A percentile compares a stretch with the other conserved stretches of the same genome.
Conservation (phyloP, 2,113 vertebrate species). For the Neofelis nebulosa region DNA sequence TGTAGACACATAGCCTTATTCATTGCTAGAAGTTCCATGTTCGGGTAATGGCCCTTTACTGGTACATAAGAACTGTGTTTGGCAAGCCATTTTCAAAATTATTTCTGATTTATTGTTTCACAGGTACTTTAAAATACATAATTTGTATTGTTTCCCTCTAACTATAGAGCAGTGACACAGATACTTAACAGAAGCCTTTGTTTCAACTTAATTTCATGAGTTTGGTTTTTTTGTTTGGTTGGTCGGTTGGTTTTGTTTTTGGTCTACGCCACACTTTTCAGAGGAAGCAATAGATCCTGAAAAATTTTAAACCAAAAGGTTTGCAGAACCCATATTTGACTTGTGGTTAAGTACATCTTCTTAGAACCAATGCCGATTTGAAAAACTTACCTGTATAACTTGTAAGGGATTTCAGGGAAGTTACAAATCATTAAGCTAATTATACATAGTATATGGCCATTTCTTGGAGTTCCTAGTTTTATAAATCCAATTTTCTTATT, state of each 20-base stretch:
- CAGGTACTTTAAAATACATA: not conserved
- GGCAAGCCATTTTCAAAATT: slow-evolving; percentile 7
- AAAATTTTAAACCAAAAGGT: not conserved
- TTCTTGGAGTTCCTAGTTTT: slow-evolving; percentile 36
- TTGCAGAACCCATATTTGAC: not conserved
- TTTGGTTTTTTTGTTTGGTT: not conserved
- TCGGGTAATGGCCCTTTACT: not conserved
- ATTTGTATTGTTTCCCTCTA: slow-evolving; percentile 21
- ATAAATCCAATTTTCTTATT: slow-evolving; percentile 11
- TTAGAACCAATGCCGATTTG: not conserved
- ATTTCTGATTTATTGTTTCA: slow-evolving; percentile 33
- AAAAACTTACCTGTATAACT: not conserved
- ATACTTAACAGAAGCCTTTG: not conserved
- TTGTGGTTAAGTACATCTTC: not conserved
- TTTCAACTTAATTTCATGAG: slow-evolving; percentile 22
- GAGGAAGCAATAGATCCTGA: not conserved
- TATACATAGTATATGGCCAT: not conserved
- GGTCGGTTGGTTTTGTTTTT: not conserved
- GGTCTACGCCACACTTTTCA: slow-evolving; percentile 15
- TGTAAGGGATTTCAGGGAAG: not conserved
- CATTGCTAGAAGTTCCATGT: not conserved
- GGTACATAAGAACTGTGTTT: not conserved
- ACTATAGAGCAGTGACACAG: not conserved
- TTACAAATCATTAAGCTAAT: not conserved
- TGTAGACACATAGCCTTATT: not conserved